Conservation (phyloP, 2,113 vertebrate species). For the Notothenia coriiceps region DNA sequence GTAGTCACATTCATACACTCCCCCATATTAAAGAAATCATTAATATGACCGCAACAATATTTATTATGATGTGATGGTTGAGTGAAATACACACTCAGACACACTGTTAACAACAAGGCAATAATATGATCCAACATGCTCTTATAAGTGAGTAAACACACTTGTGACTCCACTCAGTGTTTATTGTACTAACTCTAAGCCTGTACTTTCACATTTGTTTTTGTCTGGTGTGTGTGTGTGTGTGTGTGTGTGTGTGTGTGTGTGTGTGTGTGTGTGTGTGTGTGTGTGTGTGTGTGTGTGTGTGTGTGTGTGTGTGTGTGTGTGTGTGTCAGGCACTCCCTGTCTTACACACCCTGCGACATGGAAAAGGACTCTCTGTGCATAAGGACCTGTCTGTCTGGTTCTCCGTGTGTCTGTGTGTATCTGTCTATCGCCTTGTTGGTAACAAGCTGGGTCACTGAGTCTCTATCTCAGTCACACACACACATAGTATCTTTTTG, state of each 20-base stretch:
- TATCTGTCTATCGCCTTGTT: constrained; percentile 26
- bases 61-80: constrained; percentile 12
- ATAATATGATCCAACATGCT: neutral
- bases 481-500: constrained; percentile 24
- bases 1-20: neutral
- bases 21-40: neutral
- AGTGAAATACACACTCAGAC: neutral
- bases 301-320: constrained; percentile 15
- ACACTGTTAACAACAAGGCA: constrained; percentile 7
- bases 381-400: constrained; percentile 70
- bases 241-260: constrained; percentile 39
- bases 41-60: neutral
- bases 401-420: constrained; percentile 48
- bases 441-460: constrained; percentile 46
- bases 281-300: constrained; percentile 26
- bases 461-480: constrained; percentile 19
- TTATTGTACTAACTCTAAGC: constrained; percentile 53
- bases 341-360: constrained; percentile 63
- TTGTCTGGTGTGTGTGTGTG: constrained; percentile 43
- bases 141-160: constrained; percentile 38
- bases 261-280: constrained; percentile 16
- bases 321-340: constrained; percentile 72
- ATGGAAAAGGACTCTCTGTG: constrained; percentile 43
- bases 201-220: constrained; percentile 65
- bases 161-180: constrained; percentile 35